Evolutionary conservation across 2,888 invertebrate species (phyloP).

Genomic region (Amblyteles armatorius): DNA sequence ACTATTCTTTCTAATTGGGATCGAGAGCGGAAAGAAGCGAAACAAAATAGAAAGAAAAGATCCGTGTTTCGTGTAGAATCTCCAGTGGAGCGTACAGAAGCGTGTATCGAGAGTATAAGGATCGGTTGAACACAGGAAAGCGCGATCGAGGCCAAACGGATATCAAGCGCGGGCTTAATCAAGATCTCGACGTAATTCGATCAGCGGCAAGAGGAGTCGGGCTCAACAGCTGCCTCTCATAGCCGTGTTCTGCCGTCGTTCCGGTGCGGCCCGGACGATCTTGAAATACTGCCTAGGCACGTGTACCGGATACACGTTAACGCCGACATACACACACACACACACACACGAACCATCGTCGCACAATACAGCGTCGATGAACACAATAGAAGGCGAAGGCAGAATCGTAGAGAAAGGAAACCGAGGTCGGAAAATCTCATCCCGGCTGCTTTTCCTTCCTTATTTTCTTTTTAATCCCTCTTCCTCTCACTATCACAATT

Average conservation of each 20-base stretch:
- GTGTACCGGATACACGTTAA: constrained; percentile 39
- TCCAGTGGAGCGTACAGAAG: constrained; percentile 8
- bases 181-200: constrained; percentile 58
- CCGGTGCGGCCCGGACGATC: constrained; percentile 24
- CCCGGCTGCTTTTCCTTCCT: background rate
- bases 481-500: background rate
- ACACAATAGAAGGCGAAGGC: constrained; percentile 1
- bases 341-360: background rate
- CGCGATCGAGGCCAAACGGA: constrained; percentile 57
- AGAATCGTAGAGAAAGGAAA: background rate
- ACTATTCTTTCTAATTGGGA: constrained; percentile 10
- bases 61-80: background rate
- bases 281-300: constrained; percentile 47
- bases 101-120: constrained; percentile 20
- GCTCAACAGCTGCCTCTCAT: constrained; percentile 26
- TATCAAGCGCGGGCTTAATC: constrained; percentile 54
- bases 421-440: background rate
- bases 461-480: background rate
- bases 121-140: constrained; percentile 32
- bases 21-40: background rate
- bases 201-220: constrained; percentile 40
- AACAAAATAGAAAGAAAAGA: background rate
- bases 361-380: background rate
- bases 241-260: constrained; percentile 10
- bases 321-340: background rate